These are phyloP conservation scores for Vespertilio murinus DNA, from an alignment of 2,797 vertebrate genomes.

Conservation along the genomic window DNA sequence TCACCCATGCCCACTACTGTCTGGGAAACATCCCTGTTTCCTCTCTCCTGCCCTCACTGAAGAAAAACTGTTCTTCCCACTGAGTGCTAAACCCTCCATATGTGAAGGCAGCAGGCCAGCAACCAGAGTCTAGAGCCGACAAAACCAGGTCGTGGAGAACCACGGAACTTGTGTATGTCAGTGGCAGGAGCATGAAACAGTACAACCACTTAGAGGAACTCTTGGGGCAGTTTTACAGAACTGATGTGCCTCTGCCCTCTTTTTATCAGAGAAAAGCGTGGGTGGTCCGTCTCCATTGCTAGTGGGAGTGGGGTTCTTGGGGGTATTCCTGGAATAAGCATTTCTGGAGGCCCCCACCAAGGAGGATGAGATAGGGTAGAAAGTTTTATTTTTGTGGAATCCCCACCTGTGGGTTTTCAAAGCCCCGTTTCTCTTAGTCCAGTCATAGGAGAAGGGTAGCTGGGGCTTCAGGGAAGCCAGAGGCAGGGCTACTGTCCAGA, in stretches of 20 bases:
- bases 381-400: neutral
- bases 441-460: neutral
- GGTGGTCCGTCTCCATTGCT: neutral
- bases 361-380: neutral
- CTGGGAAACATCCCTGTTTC: neutral
- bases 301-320: neutral
- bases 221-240: neutral
- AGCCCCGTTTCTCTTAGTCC: neutral
- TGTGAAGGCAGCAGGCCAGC: neutral
- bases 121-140: neutral
- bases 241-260: neutral
- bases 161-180: rapidly evolving
- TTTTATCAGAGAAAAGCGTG: neutral
- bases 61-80: neutral
- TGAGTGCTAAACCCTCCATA: neutral
- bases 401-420: neutral
- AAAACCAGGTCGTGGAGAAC: neutral
- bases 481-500: neutral
- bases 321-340: neutral
- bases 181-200: neutral
- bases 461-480: neutral
- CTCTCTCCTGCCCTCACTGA: neutral
- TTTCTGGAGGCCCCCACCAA: neutral
- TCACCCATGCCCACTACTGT: neutral
- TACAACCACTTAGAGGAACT: neutral